A percentile compares a stretch with the other conserved stretches of the same genome.
Conservation (phyloP, 37 sponge, comb jelly and placozoan genomes). For the Theonella swinhoei region DNA sequence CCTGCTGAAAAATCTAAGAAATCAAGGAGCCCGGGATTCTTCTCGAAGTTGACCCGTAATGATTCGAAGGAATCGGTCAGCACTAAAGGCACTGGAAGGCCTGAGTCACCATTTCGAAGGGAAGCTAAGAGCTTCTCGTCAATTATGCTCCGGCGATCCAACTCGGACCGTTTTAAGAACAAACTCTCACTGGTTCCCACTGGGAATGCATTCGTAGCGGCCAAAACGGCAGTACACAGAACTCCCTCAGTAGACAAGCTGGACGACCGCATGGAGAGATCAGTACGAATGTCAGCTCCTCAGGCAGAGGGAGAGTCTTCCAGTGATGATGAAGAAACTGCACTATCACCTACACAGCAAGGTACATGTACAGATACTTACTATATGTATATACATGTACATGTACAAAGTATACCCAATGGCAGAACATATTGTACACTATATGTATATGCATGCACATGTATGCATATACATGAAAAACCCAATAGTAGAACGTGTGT, state of each 20-base stretch:
- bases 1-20: not conserved
- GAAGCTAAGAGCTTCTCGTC: constrained; percentile 32
- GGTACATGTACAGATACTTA: not conserved
- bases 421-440: too few species aligned
- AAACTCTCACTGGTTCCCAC: constrained; percentile 7
- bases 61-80: not conserved
- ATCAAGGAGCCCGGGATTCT: not conserved
- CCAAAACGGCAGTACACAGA: not conserved
- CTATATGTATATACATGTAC: too few species aligned
- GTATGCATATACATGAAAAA: too few species aligned
- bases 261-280: constrained; percentile 57
- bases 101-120: not conserved
- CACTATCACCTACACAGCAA: constrained; percentile 8
- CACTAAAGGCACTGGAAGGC: not conserved
- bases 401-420: too few species aligned
- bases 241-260: constrained; percentile 66
- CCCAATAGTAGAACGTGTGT: too few species aligned
- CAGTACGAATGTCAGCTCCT: constrained; percentile 13
- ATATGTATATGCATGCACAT: too few species aligned
- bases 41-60: not conserved
- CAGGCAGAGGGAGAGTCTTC: not conserved
- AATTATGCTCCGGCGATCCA: constrained; percentile 2
- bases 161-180: constrained; percentile 23
- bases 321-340: constrained; percentile 40
- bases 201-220: not conserved